A percentile compares a stretch with the other conserved stretches of the same genome.
phyloP scores from a whole-genome alignment of 2,797 vertebrate genomes.

The Hoplostethus mediterraneus region DNA sequence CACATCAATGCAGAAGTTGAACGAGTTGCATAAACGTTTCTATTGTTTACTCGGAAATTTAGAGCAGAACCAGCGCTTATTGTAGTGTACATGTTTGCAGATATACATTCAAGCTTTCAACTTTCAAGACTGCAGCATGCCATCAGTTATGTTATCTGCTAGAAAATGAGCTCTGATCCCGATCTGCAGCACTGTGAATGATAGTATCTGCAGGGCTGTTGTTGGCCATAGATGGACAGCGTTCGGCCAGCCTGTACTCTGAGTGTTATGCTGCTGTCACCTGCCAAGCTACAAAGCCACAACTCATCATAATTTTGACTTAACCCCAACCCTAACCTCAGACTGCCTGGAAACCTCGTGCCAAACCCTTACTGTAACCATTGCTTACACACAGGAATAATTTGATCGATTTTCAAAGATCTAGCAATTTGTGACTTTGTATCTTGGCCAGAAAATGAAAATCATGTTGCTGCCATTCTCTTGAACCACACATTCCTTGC shows the following conservation, averaged over 20 bases:
- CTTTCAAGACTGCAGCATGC: background rate
- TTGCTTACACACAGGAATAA: too few species aligned
- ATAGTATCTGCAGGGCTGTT: conserved; percentile 6
- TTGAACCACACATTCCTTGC: conserved; percentile 25
- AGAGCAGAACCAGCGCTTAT: background rate
- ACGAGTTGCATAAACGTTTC: background rate
- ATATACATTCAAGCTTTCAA: too few species aligned
- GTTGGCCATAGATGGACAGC: background rate
- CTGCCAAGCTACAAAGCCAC: conserved; percentile 6
- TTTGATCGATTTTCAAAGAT: too few species aligned
- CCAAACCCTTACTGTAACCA: too few species aligned
- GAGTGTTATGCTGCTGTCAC: background rate
- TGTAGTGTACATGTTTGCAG: too few species aligned
- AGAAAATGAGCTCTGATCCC: conserved; percentile 16
- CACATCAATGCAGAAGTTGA: conserved; percentile 40
- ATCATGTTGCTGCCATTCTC: conserved; percentile 9
- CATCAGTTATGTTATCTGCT: conserved; percentile 7
- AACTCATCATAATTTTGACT: conserved; percentile 18
- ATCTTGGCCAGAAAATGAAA: conserved; percentile 22
- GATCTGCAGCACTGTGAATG: conserved; percentile 13
- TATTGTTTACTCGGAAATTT: background rate
- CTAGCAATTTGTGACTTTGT: too few species aligned
- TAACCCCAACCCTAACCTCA: conserved; percentile 22
- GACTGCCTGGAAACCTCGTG: background rate
- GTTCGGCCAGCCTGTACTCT: background rate